A percentile compares a stretch with the other conserved stretches of the same genome.
These are phyloP conservation scores for Rhabdomys pumilio DNA, from an alignment of 2,797 vertebrate genomes.

Conservation along the genomic window DNA sequence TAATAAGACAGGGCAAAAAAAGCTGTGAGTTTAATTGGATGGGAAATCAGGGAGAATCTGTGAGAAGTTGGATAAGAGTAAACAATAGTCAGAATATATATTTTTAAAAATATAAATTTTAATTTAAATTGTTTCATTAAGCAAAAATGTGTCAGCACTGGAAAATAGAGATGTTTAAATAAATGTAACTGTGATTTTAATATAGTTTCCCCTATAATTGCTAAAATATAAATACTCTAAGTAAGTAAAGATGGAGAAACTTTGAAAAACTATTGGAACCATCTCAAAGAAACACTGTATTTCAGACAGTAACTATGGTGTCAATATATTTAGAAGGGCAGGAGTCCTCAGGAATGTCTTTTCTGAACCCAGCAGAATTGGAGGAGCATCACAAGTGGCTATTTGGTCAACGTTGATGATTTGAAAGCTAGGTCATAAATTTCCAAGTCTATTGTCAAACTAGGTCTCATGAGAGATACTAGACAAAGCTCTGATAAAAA, in stretches of 20 bases:
- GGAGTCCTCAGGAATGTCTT: not conserved
- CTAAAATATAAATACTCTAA: not conserved
- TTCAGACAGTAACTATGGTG: not conserved
- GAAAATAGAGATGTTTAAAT: not conserved
- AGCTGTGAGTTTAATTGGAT: not conserved
- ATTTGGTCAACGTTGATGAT: not conserved
- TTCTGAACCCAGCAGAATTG: not conserved
- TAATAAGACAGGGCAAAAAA: not conserved
- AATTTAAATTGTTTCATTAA: not conserved
- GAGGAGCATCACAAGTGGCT: not conserved
- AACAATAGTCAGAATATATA: not conserved
- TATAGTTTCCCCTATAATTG: not conserved
- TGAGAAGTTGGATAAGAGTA: not conserved
- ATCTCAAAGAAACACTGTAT: not conserved
- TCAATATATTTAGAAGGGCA: not conserved
- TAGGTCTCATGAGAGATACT: not conserved
- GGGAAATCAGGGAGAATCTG: not conserved
- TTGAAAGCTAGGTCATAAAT: not conserved
- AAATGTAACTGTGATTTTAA: not conserved
- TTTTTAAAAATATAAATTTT: not conserved
- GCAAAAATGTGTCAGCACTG: not conserved
- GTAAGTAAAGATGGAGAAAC: not conserved
- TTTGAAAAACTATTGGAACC: not conserved
- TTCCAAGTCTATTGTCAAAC: not conserved
- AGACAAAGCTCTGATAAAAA: not conserved